Conservation (phyloP, 2,797 vertebrate species). For the Muraenolepis orangiensis region DNA sequence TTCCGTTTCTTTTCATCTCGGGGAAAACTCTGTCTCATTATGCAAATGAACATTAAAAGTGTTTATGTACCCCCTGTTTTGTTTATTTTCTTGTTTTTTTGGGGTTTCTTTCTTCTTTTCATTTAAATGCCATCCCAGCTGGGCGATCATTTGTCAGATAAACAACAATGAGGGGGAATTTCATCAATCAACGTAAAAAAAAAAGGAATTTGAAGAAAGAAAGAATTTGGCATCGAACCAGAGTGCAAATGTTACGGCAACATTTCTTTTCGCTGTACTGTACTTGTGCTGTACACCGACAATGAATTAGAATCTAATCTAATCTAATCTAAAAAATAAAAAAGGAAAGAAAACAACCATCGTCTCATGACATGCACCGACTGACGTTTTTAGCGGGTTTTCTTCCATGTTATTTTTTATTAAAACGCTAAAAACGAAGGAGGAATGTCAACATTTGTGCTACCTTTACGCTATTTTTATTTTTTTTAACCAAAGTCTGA, state of each 20-base stretch:
- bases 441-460: too few relatives aligned
- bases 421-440: too few relatives aligned
- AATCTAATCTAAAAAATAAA: too few relatives aligned
- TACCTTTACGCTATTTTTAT: too few relatives aligned
- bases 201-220: too few relatives aligned
- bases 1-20: neutral
- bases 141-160: slow-evolving; percentile 34
- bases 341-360: slow-evolving; percentile 19
- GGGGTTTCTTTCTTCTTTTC: slow-evolving; percentile 39
- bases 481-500: neutral
- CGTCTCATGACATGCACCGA: slow-evolving; percentile 45
- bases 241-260: too few relatives aligned
- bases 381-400: slow-evolving; percentile 39
- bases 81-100: too few relatives aligned
- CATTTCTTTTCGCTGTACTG: too few relatives aligned
- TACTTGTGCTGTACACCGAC: too few relatives aligned
- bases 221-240: too few relatives aligned
- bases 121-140: slow-evolving; percentile 14
- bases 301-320: too few relatives aligned
- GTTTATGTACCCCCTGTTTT: neutral
- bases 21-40: neutral
- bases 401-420: too few relatives aligned
- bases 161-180: slow-evolving; percentile 29
- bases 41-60: neutral
- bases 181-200: slow-evolving; percentile 37